These are phyloP conservation scores for Passerculus sandwichensis DNA, from an alignment of 2,797 vertebrate genomes.

Conservation along the genomic window DNA sequence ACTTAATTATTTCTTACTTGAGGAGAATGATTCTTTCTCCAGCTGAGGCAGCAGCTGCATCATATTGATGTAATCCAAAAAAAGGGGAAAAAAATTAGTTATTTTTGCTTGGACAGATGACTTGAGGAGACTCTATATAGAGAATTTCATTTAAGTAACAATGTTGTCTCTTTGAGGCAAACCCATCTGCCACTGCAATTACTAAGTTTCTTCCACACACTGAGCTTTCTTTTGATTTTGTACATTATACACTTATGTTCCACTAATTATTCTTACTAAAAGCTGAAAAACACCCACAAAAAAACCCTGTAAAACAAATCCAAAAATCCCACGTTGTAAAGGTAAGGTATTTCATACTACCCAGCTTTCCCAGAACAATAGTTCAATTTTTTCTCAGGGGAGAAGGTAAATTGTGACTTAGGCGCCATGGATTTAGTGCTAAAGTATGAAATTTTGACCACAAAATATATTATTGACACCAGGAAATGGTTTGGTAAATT, in stretches of 20 bases:
- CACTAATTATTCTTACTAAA: not conserved
- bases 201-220: not conserved
- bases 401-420: not conserved
- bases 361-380: not conserved
- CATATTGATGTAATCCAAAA: not conserved
- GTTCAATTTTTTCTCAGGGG: not conserved
- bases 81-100: not conserved
- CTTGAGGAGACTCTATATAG: not conserved
- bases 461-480: not conserved
- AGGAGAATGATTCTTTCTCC: not conserved
- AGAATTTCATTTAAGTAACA: not conserved
- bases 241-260: not conserved
- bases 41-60: slow-evolving; percentile 36
- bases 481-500: not conserved
- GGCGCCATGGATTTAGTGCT: not conserved
- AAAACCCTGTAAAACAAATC: not conserved
- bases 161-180: not conserved
- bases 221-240: not conserved
- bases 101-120: slow-evolving; percentile 1
- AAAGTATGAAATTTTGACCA: not conserved
- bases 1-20: slow-evolving; percentile 39
- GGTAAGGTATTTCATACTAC: not conserved
- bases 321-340: not conserved
- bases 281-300: not conserved
- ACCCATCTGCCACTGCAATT: not conserved